These are phyloP conservation scores for Tylochromis polylepis DNA, from an alignment of 2,113 vertebrate species.

Conservation along the genomic window DNA sequence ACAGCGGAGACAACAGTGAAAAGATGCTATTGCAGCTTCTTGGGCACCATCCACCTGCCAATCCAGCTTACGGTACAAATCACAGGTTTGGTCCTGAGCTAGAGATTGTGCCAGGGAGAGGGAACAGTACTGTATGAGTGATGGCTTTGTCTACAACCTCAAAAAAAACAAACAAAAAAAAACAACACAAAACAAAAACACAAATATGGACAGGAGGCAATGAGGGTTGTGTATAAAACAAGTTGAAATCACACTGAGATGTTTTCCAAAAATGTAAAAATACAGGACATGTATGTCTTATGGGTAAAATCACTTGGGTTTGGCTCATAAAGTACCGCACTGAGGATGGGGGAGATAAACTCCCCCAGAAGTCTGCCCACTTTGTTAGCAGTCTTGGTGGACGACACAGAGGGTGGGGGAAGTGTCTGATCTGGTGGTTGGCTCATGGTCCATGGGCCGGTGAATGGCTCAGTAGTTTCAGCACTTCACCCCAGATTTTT, in stretches of 20 bases:
- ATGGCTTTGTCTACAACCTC: slow-evolving; percentile 49
- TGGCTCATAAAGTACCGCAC: slow-evolving; percentile 58
- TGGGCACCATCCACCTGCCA: background rate
- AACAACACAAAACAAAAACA: background rate
- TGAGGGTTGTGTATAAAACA: slow-evolving; percentile 3
- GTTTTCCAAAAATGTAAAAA: background rate
- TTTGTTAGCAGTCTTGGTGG: background rate
- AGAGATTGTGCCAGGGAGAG: background rate
- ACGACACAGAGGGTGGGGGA: background rate
- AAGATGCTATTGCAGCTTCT: background rate
- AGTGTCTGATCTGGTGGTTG: slow-evolving; percentile 27
- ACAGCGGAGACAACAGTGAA: background rate
- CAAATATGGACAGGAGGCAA: slow-evolving; percentile 2
- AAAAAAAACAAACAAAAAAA: no score
- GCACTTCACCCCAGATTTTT: slow-evolving; percentile 13
- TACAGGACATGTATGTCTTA: background rate
- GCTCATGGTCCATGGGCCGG: slow-evolving; percentile 31
- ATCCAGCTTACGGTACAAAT: background rate
- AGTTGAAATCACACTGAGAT: background rate
- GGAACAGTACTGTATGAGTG: slow-evolving; percentile 16
- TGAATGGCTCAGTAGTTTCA: slow-evolving; percentile 68
- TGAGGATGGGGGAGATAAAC: background rate
- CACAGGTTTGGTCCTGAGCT: slow-evolving; percentile 58
- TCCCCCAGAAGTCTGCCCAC: background rate
- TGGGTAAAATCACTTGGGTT: slow-evolving; percentile 8